These are phyloP conservation scores for Drosophila prostipennis DNA, from an alignment of 2,888 invertebrate species.

Conservation along the genomic window DNA sequence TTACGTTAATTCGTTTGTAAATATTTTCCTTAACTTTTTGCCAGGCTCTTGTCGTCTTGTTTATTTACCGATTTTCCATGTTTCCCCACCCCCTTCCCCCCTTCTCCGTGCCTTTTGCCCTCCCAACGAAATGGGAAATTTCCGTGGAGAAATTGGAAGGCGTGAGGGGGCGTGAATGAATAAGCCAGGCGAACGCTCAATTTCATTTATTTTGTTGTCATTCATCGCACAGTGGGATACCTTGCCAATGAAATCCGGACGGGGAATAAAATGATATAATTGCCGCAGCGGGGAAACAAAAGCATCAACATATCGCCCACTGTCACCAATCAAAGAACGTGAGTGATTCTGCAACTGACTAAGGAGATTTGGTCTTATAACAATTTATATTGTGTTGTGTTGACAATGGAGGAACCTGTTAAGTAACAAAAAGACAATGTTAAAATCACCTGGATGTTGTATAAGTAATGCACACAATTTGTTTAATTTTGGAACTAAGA, in stretches of 20 bases:
- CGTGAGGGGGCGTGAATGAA: constrained; percentile 21
- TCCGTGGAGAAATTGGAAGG: constrained; percentile 19
- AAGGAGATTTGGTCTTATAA: constrained; percentile 12
- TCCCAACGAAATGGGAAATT: background rate
- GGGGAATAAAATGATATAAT: constrained; percentile 26
- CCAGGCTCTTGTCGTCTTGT: constrained; percentile 53
- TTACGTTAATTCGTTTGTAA: constrained; percentile 79
- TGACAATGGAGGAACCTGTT: background rate
- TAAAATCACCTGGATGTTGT: background rate
- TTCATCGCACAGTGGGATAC: constrained; percentile 63
- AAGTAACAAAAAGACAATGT: background rate
- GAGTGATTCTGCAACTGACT: constrained; percentile 30
- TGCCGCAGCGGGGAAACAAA: constrained; percentile 21
- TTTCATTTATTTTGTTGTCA: constrained; percentile 65
- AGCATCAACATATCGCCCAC: constrained; percentile 11
- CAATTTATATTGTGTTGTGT: constrained; percentile 6
- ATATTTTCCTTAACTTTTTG: constrained; percentile 76
- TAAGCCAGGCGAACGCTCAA: constrained; percentile 44
- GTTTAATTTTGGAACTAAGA: no score
- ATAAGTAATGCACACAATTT: background rate
- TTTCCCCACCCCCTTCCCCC: constrained; percentile 13
- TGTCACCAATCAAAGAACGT: constrained; percentile 39
- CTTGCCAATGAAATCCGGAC: constrained; percentile 4
- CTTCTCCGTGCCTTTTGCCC: background rate
- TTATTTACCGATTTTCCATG: constrained; percentile 71